phyloP scores from a whole-genome alignment of 2,797 vertebrate genomes.

The Prunella strophiata region DNA sequence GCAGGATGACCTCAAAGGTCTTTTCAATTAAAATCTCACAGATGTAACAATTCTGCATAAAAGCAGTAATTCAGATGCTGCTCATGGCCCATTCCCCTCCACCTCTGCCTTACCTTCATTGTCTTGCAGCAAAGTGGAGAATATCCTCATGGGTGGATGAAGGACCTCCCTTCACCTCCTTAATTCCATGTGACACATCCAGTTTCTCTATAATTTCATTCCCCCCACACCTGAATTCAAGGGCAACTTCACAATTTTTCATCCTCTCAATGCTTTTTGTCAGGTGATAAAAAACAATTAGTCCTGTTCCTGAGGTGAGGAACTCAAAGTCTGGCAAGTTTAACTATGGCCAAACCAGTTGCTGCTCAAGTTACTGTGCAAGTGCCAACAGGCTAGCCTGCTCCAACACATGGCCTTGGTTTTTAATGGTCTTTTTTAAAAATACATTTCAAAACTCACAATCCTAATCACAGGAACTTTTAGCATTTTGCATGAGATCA shows the following conservation, averaged over 20 bases:
- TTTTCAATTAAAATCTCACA: background rate
- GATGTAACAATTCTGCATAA: background rate
- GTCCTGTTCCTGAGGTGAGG: background rate
- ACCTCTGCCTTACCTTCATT: background rate
- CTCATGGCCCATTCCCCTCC: background rate
- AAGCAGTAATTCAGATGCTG: background rate
- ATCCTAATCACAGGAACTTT: background rate
- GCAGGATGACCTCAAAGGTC: background rate
- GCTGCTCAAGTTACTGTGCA: background rate
- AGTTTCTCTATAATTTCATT: background rate
- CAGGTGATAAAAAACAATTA: background rate
- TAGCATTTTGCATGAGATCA: background rate
- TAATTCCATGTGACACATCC: background rate
- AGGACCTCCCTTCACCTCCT: background rate
- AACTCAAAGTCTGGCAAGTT: background rate
- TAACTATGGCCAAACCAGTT: background rate
- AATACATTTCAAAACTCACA: background rate
- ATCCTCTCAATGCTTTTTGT: background rate
- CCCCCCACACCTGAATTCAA: background rate
- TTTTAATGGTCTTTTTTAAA: background rate
- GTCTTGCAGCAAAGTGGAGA: background rate
- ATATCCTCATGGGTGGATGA: background rate
- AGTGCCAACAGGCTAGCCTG: conserved; percentile 15
- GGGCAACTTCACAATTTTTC: background rate
- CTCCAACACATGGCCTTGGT: background rate